Evolutionary conservation across 1,140 invertebrate species (phyloP), one percentile per base, ranked within the genome.

Genomic region (Colletes latitarsis): DNA sequence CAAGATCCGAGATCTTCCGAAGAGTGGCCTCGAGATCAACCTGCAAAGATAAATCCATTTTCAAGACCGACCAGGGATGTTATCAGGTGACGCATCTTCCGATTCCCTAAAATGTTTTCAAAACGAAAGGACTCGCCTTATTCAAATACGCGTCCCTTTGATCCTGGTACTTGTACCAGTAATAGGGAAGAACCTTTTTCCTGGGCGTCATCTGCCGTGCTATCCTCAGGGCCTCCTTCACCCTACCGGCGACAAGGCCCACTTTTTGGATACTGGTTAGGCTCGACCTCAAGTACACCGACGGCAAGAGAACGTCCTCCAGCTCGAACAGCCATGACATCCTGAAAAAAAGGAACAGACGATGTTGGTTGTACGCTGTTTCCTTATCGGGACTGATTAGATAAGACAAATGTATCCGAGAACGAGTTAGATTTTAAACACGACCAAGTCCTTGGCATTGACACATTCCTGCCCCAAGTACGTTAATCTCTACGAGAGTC

Each of bases 161-260:
- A 81, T 96, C 96, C 58, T 95, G 93, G 87, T 96, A 96, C 87
- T 95, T 95, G 89, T 94, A 96, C 95, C 96, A 96, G 78, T 95
- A 95, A 89, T 97, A 97, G 0, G 96, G 94, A 39, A 95, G 91
- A 6, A 96, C 93, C 43, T 82, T 88, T 21, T 83, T 84, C 49
- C 67, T 82, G 53, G 85, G 87, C 12, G 88, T 78, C 14, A 89
- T 82, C 67, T 89, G 90, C n/a, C 74, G 89, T 2, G 93, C 87
- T 1, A 96, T 88, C 73, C 96, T 92, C 19, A 93, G 84, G 0
- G 96, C 94, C 91, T 97, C 96, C 5, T 88, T 87, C 21, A 96
- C 87, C 72, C 96, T 91, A 30, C 96, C 96, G 53, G 93, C 93
- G 14, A 96, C 94, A 67, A 96, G 90, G 17, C 93, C 90, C 0